phyloP scores from a whole-genome alignment of 1,140 invertebrate genomes.

The Pantala flavescens region DNA sequence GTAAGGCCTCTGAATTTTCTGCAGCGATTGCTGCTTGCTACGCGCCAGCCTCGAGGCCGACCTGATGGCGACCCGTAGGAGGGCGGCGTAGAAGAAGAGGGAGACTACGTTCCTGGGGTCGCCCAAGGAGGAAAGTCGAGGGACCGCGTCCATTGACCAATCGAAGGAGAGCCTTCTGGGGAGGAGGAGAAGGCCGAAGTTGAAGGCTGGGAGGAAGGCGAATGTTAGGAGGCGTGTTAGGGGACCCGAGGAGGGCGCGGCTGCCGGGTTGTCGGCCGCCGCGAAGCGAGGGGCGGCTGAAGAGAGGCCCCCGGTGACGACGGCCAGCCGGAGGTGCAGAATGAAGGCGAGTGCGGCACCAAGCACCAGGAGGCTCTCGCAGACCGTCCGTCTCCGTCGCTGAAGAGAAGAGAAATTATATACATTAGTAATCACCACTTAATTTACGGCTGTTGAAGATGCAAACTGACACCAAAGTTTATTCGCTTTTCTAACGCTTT shows the following conservation, averaged over 20 bases:
- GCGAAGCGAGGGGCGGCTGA: slow-evolving; percentile 64
- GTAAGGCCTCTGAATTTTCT: background rate
- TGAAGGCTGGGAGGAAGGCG: slow-evolving; percentile 76
- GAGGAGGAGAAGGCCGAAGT: slow-evolving; percentile 68
- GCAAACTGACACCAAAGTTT: too few relatives aligned
- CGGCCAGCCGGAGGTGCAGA: slow-evolving; percentile 48
- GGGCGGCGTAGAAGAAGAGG: slow-evolving; percentile 53
- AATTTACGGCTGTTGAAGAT: too few relatives aligned
- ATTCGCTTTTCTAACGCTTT: too few relatives aligned
- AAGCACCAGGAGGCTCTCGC: slow-evolving; percentile 48
- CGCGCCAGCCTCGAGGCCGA: background rate
- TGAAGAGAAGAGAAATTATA: slow-evolving; percentile 23
- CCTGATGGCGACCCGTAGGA: background rate
- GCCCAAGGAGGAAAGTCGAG: slow-evolving; percentile 56
- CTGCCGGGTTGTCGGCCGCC: slow-evolving; percentile 81
- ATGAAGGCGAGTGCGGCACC: slow-evolving; percentile 43
- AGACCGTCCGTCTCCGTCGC: slow-evolving; percentile 47
- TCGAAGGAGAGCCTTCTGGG: slow-evolving; percentile 81
- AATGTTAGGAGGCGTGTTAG: slow-evolving; percentile 72
- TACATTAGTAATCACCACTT: too few relatives aligned
- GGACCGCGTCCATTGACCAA: slow-evolving; percentile 88
- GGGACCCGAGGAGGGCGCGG: slow-evolving; percentile 47
- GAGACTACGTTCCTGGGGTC: slow-evolving; percentile 67
- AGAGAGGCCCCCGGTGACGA: slow-evolving; percentile 49
- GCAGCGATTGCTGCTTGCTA: background rate